Evolutionary conservation across 2,113 vertebrate species (phyloP).

Genomic region (Centropus unirufus): DNA sequence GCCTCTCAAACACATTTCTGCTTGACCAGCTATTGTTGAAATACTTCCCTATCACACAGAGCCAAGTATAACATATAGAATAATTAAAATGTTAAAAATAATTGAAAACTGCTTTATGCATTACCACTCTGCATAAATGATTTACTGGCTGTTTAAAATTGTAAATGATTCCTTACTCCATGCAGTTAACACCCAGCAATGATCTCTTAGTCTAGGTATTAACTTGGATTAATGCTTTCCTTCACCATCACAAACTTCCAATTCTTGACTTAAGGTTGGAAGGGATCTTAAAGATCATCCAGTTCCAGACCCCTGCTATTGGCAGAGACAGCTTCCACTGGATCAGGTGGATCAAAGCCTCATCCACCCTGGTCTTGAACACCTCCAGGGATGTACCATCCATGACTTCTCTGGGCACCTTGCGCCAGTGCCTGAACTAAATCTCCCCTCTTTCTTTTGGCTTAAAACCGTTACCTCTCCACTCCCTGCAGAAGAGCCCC

Average conservation of each 20-base stretch:
- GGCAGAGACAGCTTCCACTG: too few species aligned
- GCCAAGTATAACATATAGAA: neutral
- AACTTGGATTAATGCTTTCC: neutral
- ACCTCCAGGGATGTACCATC: too few species aligned
- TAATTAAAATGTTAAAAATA: neutral
- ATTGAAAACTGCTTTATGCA: rapidly evolving
- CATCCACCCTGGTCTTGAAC: too few species aligned
- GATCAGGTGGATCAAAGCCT: too few species aligned
- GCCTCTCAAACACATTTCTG: rapidly evolving
- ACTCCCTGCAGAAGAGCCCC: too few species aligned
- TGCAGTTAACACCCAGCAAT: neutral
- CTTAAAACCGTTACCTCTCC: too few species aligned
- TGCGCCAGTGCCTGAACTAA: too few species aligned
- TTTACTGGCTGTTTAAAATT: neutral
- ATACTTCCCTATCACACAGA: neutral
- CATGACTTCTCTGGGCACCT: too few species aligned
- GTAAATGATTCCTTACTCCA: rapidly evolving
- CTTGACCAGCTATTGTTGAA: neutral
- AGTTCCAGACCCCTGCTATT: too few species aligned
- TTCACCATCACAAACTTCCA: neutral
- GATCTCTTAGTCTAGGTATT: neutral
- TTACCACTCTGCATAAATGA: neutral
- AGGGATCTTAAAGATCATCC: too few species aligned
- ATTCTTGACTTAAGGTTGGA: neutral
- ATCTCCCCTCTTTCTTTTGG: too few species aligned